Base-by-base conservation (phyloP, 2,113 vertebrate species). In the Origma solitaria region DNA sequence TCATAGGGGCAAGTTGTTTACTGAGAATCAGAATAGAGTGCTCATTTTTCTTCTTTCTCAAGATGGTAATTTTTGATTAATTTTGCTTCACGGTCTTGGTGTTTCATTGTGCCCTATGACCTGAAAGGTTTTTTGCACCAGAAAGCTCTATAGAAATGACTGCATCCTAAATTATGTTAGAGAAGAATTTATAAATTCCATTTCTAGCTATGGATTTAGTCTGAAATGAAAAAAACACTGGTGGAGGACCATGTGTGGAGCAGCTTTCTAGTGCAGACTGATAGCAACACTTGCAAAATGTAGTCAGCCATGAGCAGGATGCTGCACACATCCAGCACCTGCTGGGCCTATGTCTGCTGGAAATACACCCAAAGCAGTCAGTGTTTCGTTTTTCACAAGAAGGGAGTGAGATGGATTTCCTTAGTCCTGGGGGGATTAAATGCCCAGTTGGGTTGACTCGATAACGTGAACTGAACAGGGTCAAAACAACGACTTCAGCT, bases 231-330 rank as follows among this genome's bases (percentile, higher is more conserved):
- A 78, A 68, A 88, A 86, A 42, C 24, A 24, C 4, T 72, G 61
- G 4, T 53, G 21, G 10, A 76, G 13, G 17, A 38, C 5, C 23
- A 37, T 14, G 22, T 85, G 27, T 8, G 10, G 37, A 83, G 16
- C 37, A 42, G 8, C 24, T 86, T 81, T 51, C n/a, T 72, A 0
- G 0, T 69, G 58, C 0, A 0, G 18, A 18, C 54, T 73, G 40
- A 37, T 28, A 65, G 16, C 40, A 83, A 30, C 72, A 7, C 23
- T 73, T 72, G 8, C 25, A 65, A 80, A 57, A 64, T 3, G 1
- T 53, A 47, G 37, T 35, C 4, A 9, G 30, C 11, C 38, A 35
- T 27, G 1, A 1, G 10, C 2, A 1, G 38, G 27, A 45, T 61
- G 44, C 24, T 75, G n/a, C 15, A 51, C 11, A 10, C 8, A 30